Evolutionary conservation across 2,888 invertebrate species (phyloP), one percentile per base, ranked within the genome.

Genomic region (Eilema depressum): DNA sequence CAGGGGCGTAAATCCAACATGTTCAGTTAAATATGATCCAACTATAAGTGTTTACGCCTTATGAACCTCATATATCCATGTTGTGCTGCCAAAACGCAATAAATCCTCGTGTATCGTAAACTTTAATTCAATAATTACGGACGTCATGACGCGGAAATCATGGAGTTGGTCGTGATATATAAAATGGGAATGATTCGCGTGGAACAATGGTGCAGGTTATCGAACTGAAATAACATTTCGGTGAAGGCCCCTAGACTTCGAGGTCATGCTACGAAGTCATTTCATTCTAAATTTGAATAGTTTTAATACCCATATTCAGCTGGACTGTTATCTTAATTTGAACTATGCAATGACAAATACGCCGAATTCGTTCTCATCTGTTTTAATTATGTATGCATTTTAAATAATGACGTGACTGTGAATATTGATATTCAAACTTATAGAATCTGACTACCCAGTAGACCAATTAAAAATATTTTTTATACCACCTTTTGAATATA

Each of bases 91-190:
- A 81, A 79, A 84, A 74, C 74, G 79, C 84, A 79, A 90, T 90
- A 90, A 90, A 89, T 91, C 85, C 79, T 81, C 79, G 72, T 85
- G 86, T 84, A 86, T 87, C 87, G 86, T 89, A 90, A 90, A 89
- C 81, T 88, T 89, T 90, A 91, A 92, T 91, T 91, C 88, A 89
- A 89, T 87, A 91, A 90, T 92, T 90, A 89, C 86, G 85, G 86
- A 85, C 85, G 84, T 88, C 93, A 91, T 90, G 91, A 94, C 82
- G 92, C 95, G 94, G 94, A 94, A 95, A 93, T 93, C 90, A 90
- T 92, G 92, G 85, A 87, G 85, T 83, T 85, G 86, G 86, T 92
- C 90, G 91, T 91, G 91, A 86, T 89, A 88, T 91, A 93, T 92
- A 92, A 93, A 93, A 92, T 93, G 85, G 91, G 89, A 92, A 90